Base-by-base conservation (phyloP, 2,113 vertebrate genomes). In the Corythoichthys intestinalis region DNA sequence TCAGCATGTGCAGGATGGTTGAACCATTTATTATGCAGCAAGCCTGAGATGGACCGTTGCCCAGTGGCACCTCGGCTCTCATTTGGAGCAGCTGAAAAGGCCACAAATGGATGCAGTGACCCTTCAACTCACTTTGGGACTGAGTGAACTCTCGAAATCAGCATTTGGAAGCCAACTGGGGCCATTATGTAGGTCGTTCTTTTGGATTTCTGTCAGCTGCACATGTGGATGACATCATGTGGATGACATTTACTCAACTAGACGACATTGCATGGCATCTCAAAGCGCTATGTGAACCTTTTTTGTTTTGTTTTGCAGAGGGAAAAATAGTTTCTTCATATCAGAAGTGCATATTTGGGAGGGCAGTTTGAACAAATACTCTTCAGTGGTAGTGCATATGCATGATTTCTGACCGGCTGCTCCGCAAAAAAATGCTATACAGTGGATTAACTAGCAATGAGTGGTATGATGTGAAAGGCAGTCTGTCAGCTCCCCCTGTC, bases 381-480 rank as follows among this genome's bases (percentile, higher is more conserved):
- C 70, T 69, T 70, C 46, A 80, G 62, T 73, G 61, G 41, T 58
- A 69, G 73, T 75, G 49, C 69, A 69, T 71, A 82, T 86, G 85
- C 74, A 83, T 83, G 76, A 81, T 74, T 81, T 64, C 74, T 75
- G 81, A 83, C 82, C 69, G 63, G 57, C 77, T 67, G 71, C 69
- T 67, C 70, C 69, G 80, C 75, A 78, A 85, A 83, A 28, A 84
- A 88, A 87, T 28, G 54, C 83, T 73, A 82, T 78, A 78, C 74
- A 79, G 79, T 75, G 85, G 85, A 88, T 89, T 84, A 85, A 77
- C 83, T 69, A 64, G 71, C 74, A 64, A 70, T 87, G 86, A 90
- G 88, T 85, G 78, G 75, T 76, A 74, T 88, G 77, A 89, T 88
- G 84, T 90, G 84, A 80, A 75, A 87, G 57, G 66, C 85, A 77